A percentile compares a stretch with the other conserved stretches of the same genome.
Conservation (phyloP, 2,113 vertebrate genomes). For the Ophiodon elongatus region DNA sequence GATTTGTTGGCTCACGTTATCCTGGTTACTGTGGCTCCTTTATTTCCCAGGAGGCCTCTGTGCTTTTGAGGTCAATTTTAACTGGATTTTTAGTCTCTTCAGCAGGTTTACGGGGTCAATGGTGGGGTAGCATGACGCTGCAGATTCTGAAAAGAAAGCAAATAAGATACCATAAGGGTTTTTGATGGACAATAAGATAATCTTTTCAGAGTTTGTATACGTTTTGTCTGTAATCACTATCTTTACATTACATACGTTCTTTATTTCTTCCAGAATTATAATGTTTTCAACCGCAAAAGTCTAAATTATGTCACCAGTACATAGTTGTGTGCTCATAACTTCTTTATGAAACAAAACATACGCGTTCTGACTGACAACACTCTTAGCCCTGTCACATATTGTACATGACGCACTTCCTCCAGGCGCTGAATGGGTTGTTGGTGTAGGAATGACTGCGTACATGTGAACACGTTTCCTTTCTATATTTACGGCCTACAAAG, state of each 20-base stretch:
- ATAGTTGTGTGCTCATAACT: no score
- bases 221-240: no score
- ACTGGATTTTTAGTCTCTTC: conserved; percentile 36
- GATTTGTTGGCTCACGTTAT: not conserved
- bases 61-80: conserved; percentile 39
- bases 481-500: not conserved
- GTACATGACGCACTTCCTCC: not conserved
- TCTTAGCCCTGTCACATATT: no score
- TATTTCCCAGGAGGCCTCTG: conserved; percentile 54
- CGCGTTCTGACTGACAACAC: no score
- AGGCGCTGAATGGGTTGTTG: not conserved
- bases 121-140: not conserved
- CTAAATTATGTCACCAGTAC: no score
- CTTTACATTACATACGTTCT: no score
- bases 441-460: not conserved
- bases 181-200: not conserved
- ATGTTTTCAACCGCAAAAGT: no score
- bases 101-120: conserved; percentile 22
- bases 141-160: not conserved
- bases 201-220: no score
- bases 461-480: not conserved
- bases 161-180: not conserved
- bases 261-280: no score
- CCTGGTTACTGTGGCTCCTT: conserved; percentile 5
- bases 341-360: no score